Evolutionary conservation across 1,140 invertebrate genomes (phyloP).

Genomic region (Drosophila repletoides): DNA sequence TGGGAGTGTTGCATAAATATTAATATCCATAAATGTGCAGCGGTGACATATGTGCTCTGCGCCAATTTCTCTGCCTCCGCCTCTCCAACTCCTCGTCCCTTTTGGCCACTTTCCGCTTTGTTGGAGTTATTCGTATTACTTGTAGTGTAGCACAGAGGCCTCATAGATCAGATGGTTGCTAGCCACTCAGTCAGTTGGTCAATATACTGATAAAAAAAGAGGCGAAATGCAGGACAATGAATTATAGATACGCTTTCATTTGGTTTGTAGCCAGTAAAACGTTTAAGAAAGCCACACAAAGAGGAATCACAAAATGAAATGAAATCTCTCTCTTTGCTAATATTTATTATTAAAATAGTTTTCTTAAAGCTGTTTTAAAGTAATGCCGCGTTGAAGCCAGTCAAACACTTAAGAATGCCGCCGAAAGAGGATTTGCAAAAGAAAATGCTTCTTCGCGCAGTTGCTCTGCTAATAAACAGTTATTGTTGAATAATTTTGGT

Average conservation of each 20-base stretch:
- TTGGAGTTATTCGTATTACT: not conserved
- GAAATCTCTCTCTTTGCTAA: no score
- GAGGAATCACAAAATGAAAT: no score
- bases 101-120: not conserved
- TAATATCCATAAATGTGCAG: slow-evolving; percentile 66
- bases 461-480: no score
- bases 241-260: not conserved
- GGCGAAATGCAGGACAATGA: not conserved
- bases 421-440: not conserved
- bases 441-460: no score
- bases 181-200: not conserved
- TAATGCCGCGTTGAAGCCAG: no score
- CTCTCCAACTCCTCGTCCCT: not conserved
- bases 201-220: not conserved
- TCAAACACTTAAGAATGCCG: no score
- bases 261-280: not conserved
- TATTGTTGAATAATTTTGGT: no score
- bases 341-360: no score
- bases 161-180: slow-evolving; percentile 53
- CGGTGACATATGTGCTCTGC: slow-evolving; percentile 53
- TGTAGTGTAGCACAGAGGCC: not conserved
- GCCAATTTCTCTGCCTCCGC: not conserved
- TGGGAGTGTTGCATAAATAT: slow-evolving; percentile 68
- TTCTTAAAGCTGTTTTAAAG: no score
- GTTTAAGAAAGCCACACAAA: no score